Conservation (phyloP, 1,140 invertebrate genomes). For the Idris sp. region DNA sequence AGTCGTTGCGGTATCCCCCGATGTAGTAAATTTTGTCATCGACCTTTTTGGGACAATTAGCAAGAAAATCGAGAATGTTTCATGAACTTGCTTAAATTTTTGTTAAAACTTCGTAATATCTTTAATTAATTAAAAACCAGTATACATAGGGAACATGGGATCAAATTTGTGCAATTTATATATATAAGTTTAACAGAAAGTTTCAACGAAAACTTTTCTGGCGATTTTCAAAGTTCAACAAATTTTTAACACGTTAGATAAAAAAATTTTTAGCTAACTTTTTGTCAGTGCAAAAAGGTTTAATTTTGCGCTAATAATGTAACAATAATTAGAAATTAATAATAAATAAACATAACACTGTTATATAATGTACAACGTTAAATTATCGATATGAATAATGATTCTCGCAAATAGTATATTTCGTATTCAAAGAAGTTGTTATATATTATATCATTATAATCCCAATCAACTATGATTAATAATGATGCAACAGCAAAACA, state of each 20-base stretch:
- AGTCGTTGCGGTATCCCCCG: too few relatives aligned
- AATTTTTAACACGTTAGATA: too few relatives aligned
- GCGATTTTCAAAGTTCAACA: too few relatives aligned
- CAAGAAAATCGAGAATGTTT: conserved; percentile 19
- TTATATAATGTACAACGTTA: conserved; percentile 38
- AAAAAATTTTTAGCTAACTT: too few relatives aligned
- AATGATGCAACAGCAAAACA: too few relatives aligned
- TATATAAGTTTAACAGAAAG: too few relatives aligned
- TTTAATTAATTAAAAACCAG: conserved; percentile 9
- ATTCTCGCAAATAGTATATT: conserved; percentile 29
- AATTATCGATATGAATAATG: conserved; percentile 36
- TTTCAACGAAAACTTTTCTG: too few relatives aligned
- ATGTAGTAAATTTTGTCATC: conserved; percentile 14
- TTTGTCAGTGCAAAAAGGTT: neutral
- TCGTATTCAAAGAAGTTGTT: conserved; percentile 46
- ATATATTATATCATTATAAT: too few relatives aligned
- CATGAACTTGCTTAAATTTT: neutral
- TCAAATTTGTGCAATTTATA: conserved; percentile 21
- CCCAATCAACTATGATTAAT: too few relatives aligned
- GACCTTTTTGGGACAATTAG: conserved; percentile 22
- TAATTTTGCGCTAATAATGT: conserved; percentile 40
- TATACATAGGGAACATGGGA: neutral
- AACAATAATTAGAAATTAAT: conserved; percentile 22
- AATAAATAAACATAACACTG: conserved; percentile 42
- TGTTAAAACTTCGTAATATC: neutral